Base-by-base conservation (phyloP, 2,113 vertebrate genomes). In the Rhea pennata region DNA sequence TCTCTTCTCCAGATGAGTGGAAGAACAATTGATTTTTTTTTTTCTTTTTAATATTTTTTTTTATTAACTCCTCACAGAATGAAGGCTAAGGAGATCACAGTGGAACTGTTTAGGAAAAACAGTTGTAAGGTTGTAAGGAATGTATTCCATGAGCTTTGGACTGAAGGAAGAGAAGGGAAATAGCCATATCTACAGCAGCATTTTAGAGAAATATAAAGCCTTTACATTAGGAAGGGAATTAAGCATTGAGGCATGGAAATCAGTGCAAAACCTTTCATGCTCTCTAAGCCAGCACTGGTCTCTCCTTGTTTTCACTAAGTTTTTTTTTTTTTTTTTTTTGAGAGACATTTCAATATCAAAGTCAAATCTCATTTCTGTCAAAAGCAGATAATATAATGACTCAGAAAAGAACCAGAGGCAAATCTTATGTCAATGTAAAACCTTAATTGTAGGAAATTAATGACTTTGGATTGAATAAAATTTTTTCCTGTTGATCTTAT, bases 301-400 rank as follows among this genome's bases (percentile, higher is more conserved):
- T 31, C 2, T 67, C 90, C 65, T 80, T 84, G 59, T 86, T 96
- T 90, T 70, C 79, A 58, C 58, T 53, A 20, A 73, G 64, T 26
- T 36, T 36, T 36, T 36, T 36, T 36, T 6, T 36, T 36, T 36
- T 36, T 85, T 92, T 70, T 27, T 77, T 75, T 16, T 94, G 92
- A 94, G 86, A n/a, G n/a, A n/a, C n/a, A 86, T 84, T 84, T 92
- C 83, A 67, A 51, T 95, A 81, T 95, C 54, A 19, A 77, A 90
- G 79, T 96, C 90, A 92, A 92, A 92, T 86, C 71, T 93, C 31
- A 70, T 95, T 94, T 92, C 75, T 96, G 92, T 94, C 94, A 96
- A 80, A 93, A 81, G 42, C 12, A 71, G 29, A 86, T 86, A 83
- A 74, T 42, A 33, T 90, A 96, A 96, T 85, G 92, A 77, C 67